Conservation (phyloP, 2,797 vertebrate genomes). For the Spinus olivaceus region DNA sequence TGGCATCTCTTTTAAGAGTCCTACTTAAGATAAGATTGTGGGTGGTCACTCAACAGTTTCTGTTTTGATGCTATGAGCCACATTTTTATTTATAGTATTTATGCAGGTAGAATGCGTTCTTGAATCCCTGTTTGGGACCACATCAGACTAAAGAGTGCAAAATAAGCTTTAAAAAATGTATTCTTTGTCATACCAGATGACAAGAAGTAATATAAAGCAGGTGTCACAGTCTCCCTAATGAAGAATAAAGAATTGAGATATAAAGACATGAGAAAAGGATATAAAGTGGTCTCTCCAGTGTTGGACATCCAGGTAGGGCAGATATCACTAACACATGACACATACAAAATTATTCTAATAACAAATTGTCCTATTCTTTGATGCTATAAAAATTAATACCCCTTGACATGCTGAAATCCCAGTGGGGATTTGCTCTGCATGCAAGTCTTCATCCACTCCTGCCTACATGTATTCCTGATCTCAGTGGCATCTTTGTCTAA, state of each 20-base stretch:
- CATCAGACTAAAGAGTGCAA: not conserved
- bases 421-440: not conserved
- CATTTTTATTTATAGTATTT: not conserved
- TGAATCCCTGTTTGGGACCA: not conserved
- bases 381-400: not conserved
- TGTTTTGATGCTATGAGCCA: not conserved
- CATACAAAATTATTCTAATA: not conserved
- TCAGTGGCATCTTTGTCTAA: not conserved
- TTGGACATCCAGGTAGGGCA: not conserved
- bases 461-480: not conserved
- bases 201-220: not conserved
- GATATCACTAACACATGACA: accelerated
- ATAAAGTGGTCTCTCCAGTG: not conserved
- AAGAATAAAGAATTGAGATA: not conserved
- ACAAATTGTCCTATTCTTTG: not conserved
- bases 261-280: not conserved
- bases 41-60: not conserved
- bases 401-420: not conserved
- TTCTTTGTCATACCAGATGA: not conserved
- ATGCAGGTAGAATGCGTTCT: not conserved
- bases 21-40: not conserved
- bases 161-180: not conserved
- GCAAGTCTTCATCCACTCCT: not conserved
- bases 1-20: not conserved
- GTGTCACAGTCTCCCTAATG: not conserved